Base-by-base conservation (phyloP, 2,113 vertebrate species). In the Chaenocephalus aceratus region DNA sequence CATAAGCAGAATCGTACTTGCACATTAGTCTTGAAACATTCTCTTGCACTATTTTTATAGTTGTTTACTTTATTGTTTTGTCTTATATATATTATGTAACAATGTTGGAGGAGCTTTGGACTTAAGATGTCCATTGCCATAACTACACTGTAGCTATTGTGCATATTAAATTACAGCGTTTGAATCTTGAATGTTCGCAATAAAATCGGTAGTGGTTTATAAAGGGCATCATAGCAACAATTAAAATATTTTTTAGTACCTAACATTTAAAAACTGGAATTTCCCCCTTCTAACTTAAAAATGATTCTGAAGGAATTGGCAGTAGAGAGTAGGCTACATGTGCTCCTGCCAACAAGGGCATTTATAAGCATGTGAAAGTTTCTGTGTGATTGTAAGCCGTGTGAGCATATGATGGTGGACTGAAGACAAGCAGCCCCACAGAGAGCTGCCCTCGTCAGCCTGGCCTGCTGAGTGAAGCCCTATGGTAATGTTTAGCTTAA, bases 391-490 rank as follows among this genome's bases (percentile, higher is more conserved):
- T 54, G 69, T 41, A 64, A 72, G 53, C 49, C 52, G 53, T 57
- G 77, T 75, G 77, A 66, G 60, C 63, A 74, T 21, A 70, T 80
- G 80, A 75, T 6, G 52, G 83, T 83, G 60, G 75, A 80, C 80
- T 79, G 86, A 89, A 87, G 86, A 90, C 89, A 75, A 78, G 78
- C 83, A 82, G 86, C 85, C 85, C 90, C 85, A 74, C 84, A 76
- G 89, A 92, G 91, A 86, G 81, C 86, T 90, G 86, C 84, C 89
- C 86, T 78, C 65, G 86, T 89, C 83, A 79, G 79, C 71, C 75
- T 11, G 89, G 72, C 87, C 85, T 84, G 92, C 91, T 92, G 91
- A 93, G 91, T 93, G 92, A 93, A 89, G 88, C 75, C 85, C 88
- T 81, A 88, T 58, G 77, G 75, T 88, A 89, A 85, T 93, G 91